Evolutionary conservation across 37 sponge, comb jelly and placozoan genomes (phyloP), one percentile per base, ranked within the genome.

Genomic region (Geodia barretti): DNA sequence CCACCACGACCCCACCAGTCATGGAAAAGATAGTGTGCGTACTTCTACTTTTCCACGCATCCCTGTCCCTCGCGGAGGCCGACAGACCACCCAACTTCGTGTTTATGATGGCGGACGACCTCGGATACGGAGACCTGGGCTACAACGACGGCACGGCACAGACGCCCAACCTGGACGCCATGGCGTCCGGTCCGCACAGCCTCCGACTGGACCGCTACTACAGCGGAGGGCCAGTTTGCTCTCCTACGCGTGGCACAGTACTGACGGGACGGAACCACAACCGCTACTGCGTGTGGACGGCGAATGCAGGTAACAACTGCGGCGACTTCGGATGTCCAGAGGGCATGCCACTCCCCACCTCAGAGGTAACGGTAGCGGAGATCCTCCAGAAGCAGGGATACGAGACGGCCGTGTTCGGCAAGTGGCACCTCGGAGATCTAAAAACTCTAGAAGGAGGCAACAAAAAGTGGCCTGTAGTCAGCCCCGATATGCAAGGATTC

Each of bases 251-350:
- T 33, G 91, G 91, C 0, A 90, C 90, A 0, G 71, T 90, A 25
- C 84, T 90, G 31, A 90, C 90, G n/a, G 90, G 90, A 36, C 60
- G 91, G 17, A 90, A 90, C 61, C 91, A 90, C 83, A 90, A 90
- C 72, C 59, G 91, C 24, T 91, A 86, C 72, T 91, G 87, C 40
- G 70, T 86, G 3, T 91, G 87, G 87, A 83, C 70, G 35, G 87
- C 87, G n/a, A 91, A 82, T 77, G 65, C 79, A 42, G 87, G 87
- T 25, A 72, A 68, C 14, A 64, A 72, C 31, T 41, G 14, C 3
- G 68, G 28, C 4, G 87, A 91, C 40, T 91, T 91, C 71, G 74
- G 21, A 4, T 33, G 24, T 34, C 74, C 79, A 64, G 84, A 86
- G 36, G 47, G 23, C 25, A 64, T 78, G 74, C 83, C 87, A n/a